These are phyloP conservation scores for Hippocampus mohnikei DNA, from an alignment of 2,113 vertebrate species.

Conservation along the genomic window DNA sequence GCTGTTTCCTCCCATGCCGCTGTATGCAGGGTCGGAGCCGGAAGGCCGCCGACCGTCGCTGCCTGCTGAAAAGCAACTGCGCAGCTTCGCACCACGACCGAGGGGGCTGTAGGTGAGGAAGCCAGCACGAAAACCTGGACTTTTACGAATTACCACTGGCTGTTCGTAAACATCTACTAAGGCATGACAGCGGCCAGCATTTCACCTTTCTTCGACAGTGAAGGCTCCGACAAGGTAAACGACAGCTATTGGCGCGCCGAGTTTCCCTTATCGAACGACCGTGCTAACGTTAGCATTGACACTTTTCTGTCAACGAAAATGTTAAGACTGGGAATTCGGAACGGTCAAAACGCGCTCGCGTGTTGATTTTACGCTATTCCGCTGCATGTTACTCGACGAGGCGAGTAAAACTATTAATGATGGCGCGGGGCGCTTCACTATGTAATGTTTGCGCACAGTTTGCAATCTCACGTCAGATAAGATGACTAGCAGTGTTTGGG, in stretches of 20 bases:
- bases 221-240: constrained; percentile 70
- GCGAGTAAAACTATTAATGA: neutral
- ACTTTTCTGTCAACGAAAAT: neutral
- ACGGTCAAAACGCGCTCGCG: neutral
- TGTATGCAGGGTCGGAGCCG: neutral
- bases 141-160: neutral
- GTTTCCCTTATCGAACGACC: neutral
- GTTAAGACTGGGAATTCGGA: neutral
- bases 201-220: constrained; percentile 75
- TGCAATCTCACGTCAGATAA: neutral
- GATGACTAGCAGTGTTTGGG: neutral
- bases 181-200: constrained; percentile 78
- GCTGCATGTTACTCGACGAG: neutral
- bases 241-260: neutral
- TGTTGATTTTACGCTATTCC: neutral
- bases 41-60: neutral
- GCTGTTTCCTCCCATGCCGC: neutral
- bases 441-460: neutral
- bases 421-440: neutral
- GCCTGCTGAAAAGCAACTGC: constrained; percentile 58
- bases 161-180: neutral
- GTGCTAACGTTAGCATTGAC: constrained; percentile 32
- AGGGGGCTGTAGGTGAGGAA: constrained; percentile 52
- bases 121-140: constrained; percentile 10
- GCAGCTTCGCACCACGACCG: constrained; percentile 44